These are phyloP conservation scores for Microcebus lehilahytsara DNA, from an alignment of 2,113 vertebrate species.

Conservation along the genomic window DNA sequence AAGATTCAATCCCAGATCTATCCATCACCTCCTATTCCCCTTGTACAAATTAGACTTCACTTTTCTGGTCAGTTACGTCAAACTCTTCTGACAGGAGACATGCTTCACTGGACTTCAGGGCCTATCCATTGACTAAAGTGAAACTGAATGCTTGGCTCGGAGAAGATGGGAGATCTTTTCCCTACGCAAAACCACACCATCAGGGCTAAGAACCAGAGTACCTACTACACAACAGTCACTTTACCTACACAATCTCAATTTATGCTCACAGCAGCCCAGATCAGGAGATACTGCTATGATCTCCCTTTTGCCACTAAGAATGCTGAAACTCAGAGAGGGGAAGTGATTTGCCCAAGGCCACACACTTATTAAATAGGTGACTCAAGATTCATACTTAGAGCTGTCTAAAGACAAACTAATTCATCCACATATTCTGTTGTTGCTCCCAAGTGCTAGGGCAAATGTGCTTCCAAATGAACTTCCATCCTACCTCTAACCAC, in stretches of 20 bases:
- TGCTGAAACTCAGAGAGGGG: not conserved
- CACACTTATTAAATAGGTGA: not conserved
- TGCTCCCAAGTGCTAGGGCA: not conserved
- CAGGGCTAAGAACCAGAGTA: not conserved
- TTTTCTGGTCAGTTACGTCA: not conserved
- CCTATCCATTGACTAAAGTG: not conserved
- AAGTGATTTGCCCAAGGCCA: not conserved
- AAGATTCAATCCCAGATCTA: not conserved
- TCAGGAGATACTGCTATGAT: not conserved
- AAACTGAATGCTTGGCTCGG: not conserved
- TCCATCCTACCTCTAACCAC: not conserved
- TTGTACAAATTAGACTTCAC: not conserved
- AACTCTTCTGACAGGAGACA: not conserved
- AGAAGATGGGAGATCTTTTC: not conserved
- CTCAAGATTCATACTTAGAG: not conserved
- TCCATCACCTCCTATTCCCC: not conserved
- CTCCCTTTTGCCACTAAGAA: not conserved
- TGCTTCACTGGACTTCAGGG: not conserved
- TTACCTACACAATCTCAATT: too few species aligned
- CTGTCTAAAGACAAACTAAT: not conserved
- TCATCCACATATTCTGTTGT: not conserved
- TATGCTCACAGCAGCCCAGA: not conserved
- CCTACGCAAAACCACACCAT: not conserved
- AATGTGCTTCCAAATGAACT: not conserved
- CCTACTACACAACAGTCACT: fast-evolving